Evolutionary conservation across 2,888 invertebrate species (phyloP), one percentile per base, ranked within the genome.

Genomic region (Alsophila aescularia): DNA sequence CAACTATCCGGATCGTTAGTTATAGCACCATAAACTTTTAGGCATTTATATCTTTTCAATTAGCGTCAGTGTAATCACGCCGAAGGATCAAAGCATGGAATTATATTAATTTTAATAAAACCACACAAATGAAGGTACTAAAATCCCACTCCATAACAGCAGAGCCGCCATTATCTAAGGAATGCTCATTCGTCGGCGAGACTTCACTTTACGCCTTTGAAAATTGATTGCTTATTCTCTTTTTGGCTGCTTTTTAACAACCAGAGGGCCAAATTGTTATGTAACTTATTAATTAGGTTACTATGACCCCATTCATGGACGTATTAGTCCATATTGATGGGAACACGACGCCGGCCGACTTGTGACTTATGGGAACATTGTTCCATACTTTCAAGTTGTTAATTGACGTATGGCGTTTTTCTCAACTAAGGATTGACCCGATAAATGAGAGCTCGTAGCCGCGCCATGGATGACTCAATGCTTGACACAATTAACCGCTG

Each of bases 141-240:
- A 62, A 76, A 77, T 75, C 63, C 60, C 13, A 52, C 60, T 81
- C 85, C 70, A 76, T 41, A 66, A 31, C 60, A 54, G 40, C 34
- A 5, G 12, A 53, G 43, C 79, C 55, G 51, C 75, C 71, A 79
- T 80, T 79, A 77, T 71, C 73, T 58, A 64, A 73, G 77, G 83
- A 82, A 84, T 83, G 83, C 60, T 73, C 72, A 75, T 75, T 76
- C 78, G 78, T 71, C 73, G 76, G 64, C 71, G 70, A 66, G 77
- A 66, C 75, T 75, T 69, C 81, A 83, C 83, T 84, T 85, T 81
- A 75, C 84, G 83, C 82, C 83, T 74, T 73, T 72, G 68, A 72
- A 77, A 83, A 81, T 79, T 80, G 81, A 84, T 84, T 77, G 79
- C 75, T 75, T 76, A 70, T 77, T 77, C 76, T 78, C 67, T 71